Evolutionary conservation across 2,113 vertebrate genomes (phyloP).

Genomic region (Gymnocephalus cernua): DNA sequence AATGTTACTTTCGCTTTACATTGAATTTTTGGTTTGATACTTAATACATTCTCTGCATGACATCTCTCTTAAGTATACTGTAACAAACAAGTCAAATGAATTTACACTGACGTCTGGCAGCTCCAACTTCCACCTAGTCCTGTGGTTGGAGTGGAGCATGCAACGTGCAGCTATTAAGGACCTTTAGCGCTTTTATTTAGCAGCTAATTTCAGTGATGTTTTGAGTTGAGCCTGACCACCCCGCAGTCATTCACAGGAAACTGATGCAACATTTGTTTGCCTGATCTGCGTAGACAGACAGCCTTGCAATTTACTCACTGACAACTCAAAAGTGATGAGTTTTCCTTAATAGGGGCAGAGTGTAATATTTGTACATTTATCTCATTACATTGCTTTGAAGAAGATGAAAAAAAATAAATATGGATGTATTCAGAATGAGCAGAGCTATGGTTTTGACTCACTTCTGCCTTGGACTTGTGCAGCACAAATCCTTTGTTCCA

Average conservation of each 20-base stretch:
- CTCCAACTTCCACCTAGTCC: neutral
- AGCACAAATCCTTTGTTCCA: conserved; percentile 99
- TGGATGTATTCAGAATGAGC: neutral
- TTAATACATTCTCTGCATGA: neutral
- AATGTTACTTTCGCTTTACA: too few species aligned
- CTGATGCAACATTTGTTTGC: neutral
- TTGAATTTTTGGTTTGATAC: neutral
- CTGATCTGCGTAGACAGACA: neutral
- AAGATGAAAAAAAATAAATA: neutral
- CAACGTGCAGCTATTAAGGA: neutral
- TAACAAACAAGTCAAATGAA: neutral
- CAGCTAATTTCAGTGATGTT: neutral
- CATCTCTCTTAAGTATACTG: neutral
- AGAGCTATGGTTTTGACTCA: conserved; percentile 68
- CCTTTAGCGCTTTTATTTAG: neutral
- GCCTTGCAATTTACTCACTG: neutral
- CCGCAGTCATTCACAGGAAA: neutral
- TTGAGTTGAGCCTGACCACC: neutral
- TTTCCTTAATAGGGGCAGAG: neutral
- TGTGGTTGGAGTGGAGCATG: neutral
- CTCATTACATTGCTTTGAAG: neutral
- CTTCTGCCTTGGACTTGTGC: conserved; percentile 97
- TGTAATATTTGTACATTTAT: neutral
- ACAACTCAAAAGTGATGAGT: neutral
- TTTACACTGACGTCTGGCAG: neutral